A percentile compares a stretch with the other conserved stretches of the same genome.
These are phyloP conservation scores for Schizopygopsis pylzovi DNA, from an alignment of 2,797 vertebrate genomes.

Conservation along the genomic window DNA sequence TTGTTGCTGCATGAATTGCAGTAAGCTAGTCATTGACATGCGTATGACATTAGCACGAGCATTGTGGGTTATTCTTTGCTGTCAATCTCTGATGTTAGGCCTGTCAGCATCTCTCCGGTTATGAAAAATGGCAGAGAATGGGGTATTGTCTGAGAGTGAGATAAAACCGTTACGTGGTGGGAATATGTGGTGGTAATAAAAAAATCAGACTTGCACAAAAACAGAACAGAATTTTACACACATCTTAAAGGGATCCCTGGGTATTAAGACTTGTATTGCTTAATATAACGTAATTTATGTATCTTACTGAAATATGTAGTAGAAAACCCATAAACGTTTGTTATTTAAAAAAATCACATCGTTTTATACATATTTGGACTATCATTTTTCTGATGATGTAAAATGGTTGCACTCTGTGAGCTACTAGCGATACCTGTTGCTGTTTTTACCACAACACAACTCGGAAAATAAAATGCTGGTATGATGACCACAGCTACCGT, in stretches of 20 bases:
- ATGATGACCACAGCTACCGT: too few relatives aligned
- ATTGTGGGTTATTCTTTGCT: constrained; percentile 7
- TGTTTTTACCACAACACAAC: too few relatives aligned
- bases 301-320: too few relatives aligned
- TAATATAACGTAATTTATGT: too few relatives aligned
- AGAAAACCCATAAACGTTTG: too few relatives aligned
- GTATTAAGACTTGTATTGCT: too few relatives aligned
- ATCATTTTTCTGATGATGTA: too few relatives aligned
- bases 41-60: neutral
- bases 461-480: too few relatives aligned
- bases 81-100: constrained; percentile 19
- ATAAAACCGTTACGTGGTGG: constrained; percentile 21
- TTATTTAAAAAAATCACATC: too few relatives aligned
- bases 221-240: neutral
- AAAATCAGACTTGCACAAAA: neutral
- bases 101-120: constrained; percentile 30
- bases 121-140: constrained; percentile 17
- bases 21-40: constrained; percentile 23
- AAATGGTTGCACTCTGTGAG: too few relatives aligned
- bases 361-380: too few relatives aligned
- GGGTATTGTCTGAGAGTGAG: constrained; percentile 3
- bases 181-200: neutral
- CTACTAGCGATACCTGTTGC: too few relatives aligned
- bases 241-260: neutral
- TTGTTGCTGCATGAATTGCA: neutral